Evolutionary conservation across 2,797 vertebrate genomes (phyloP), one percentile per base, ranked within the genome.

Genomic region (Rhyacichthys aspro): DNA sequence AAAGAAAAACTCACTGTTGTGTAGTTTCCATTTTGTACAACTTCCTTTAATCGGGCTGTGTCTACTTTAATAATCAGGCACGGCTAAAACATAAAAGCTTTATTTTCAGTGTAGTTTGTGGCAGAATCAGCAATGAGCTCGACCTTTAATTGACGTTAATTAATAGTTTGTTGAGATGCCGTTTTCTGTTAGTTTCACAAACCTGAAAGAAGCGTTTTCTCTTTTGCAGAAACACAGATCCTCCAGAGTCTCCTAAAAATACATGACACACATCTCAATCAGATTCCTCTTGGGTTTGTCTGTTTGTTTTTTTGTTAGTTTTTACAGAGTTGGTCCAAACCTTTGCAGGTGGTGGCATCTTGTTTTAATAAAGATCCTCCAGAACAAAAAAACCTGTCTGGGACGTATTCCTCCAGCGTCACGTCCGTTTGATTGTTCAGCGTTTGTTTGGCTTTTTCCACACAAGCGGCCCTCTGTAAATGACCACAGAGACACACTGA

Each of bases 151-250:
- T n/a, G n/a, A n/a, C n/a, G n/a, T n/a, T n/a, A n/a, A n/a, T n/a
- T n/a, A n/a, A n/a, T n/a, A 5, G 23, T 28, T 28, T 28, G 4
- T 28, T 28, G 23, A 28, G 9, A 17, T 14, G 12, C 7, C 6
- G 7, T 55, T 28, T 28, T 28, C n/a, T 28, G 1, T 28, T 6
- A 28, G 36, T 55, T 28, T 10, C 33, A 2, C 81, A 72, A 1
- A 93, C 92, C 85, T 93, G 92, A 58, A 93, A 93, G 69, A 85
- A 92, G 11, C 91, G 88, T 14, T 89, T 81, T 52, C 73, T 79
- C 41, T 88, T 91, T 18, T 79, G 79, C 52, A 93, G 74, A 63
- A 90, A 91, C n/a, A 93, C 62, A 1, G 92, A 69, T 56, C 92
- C 92, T 2, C 92, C 92, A 18, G 92, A 93, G 70, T 93, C 91